Conservation (phyloP, 2,888 invertebrate species). For the Aspidiotus rigidus region DNA sequence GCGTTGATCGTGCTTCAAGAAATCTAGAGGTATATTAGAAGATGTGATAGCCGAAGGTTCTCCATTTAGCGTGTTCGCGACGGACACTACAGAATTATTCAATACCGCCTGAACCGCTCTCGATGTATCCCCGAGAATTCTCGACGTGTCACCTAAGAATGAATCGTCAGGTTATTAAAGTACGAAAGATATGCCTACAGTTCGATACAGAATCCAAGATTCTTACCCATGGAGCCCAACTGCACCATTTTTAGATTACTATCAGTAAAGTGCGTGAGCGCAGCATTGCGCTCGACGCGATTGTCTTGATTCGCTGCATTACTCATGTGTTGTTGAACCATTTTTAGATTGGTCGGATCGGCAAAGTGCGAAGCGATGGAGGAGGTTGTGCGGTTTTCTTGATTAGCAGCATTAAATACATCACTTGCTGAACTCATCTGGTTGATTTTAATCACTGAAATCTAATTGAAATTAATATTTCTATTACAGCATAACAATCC, state of each 20-base stretch:
- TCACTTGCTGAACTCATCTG: constrained; percentile 32
- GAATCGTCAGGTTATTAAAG: too few relatives aligned
- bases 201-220: neutral
- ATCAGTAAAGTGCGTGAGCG: constrained; percentile 29
- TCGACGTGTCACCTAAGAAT: too few relatives aligned
- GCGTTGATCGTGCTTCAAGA: constrained; percentile 33
- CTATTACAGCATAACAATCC: too few relatives aligned
- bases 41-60: constrained; percentile 31
- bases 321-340: constrained; percentile 32
- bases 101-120: constrained; percentile 27
- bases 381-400: constrained; percentile 30
- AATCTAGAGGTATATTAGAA: constrained; percentile 27
- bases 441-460: constrained; percentile 15
- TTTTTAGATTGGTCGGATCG: constrained; percentile 28
- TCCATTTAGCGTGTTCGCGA: constrained; percentile 31
- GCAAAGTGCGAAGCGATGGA: constrained; percentile 30
- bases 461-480: neutral
- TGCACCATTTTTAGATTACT: constrained; percentile 32
- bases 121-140: constrained; percentile 11
- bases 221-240: constrained; percentile 28
- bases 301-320: constrained; percentile 33
- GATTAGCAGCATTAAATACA: constrained; percentile 31
- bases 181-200: too few relatives aligned
- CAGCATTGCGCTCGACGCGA: constrained; percentile 28
- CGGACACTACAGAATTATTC: constrained; percentile 29